Percentiles rank a stretch among this genome's conserved stretches.
Conservation (phyloP, 2,888 invertebrate genomes). For the Sphaerophoria taeniata region DNA sequence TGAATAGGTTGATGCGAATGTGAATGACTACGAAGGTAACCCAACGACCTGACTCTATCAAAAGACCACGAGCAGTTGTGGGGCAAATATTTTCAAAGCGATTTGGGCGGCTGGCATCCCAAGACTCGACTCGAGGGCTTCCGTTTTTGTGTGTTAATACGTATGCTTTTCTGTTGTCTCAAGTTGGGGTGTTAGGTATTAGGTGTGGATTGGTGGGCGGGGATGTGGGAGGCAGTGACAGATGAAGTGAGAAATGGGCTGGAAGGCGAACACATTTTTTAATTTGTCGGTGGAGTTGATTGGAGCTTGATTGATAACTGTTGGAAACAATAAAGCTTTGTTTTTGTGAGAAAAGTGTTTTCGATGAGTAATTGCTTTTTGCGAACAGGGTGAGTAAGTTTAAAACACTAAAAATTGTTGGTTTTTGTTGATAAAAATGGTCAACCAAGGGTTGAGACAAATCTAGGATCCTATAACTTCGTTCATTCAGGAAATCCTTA, state of each 20-base stretch:
- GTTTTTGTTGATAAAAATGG: too few relatives aligned
- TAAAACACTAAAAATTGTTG: not conserved
- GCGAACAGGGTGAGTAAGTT: not conserved
- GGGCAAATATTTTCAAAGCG: constrained; percentile 42
- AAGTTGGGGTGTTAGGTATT: constrained; percentile 12
- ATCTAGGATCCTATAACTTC: too few relatives aligned
- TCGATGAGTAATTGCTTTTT: not conserved
- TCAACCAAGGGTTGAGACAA: too few relatives aligned
- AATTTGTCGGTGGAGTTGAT: constrained; percentile 23
- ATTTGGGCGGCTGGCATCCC: constrained; percentile 28
- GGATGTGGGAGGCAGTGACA: not conserved
- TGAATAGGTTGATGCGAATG: constrained; percentile 2
- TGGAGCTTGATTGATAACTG: constrained; percentile 26
- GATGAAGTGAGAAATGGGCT: constrained; percentile 15
- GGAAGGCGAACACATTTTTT: constrained; percentile 5
- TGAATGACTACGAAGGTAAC: constrained; percentile 24
- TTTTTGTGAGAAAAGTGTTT: not conserved
- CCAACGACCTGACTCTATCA: constrained; percentile 14
- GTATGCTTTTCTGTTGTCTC: constrained; percentile 20
- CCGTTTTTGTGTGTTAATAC: constrained; percentile 10
- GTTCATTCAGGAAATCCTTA: too few relatives aligned
- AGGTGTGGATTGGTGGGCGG: not conserved
- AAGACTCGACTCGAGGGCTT: constrained; percentile 33
- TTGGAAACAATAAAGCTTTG: constrained; percentile 21
- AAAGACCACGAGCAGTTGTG: constrained; percentile 37